Evolutionary conservation across 2,797 vertebrate species (phyloP), one percentile per base, ranked within the genome.

Genomic region (Limosa lapponica): DNA sequence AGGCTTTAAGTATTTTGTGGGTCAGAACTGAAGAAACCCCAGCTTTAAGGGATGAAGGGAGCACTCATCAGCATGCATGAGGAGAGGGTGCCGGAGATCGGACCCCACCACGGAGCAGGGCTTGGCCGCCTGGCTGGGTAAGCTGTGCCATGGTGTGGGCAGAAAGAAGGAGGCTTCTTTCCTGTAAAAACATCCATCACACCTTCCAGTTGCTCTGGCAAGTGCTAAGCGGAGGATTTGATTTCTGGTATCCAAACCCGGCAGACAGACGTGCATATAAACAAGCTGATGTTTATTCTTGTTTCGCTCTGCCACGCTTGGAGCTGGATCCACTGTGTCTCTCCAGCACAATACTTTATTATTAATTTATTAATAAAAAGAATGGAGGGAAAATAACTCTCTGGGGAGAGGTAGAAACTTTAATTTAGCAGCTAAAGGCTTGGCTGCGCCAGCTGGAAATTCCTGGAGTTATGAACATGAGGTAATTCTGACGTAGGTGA

Each of bases 401-500:
- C 43, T 0, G 2, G 57, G 62, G 84, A 89, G 95, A 82, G 70
- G 88, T 52, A 86, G 85, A 92, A 92, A 91, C 37, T 83, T 93
- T 59, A 69, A 94, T 95, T 95, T 88, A 82, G 52, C 36, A 22
- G 71, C 74, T 48, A 70, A 77, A 83, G 34, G 20, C 49, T 97
- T 96, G 96, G 95, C 96, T 64, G 61, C 6, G 0, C 57, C 55
- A 44, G 70, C 85, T 97, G 97, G 94, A 97, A 95, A 95, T 93
- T 94, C 65, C 87, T 94, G 81, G 65, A 32, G 72, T 72, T 70
- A 89, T 87, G 94, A 88, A 39, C 51, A 94, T 96, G 96, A 97
- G 89, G 93, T 85, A 69, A 96, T 96, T 67, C 83, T 97, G 95
- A 96, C 72, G 64, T 82, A 95, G 96, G 96, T 96, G 97, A 97